Evolutionary conservation across 2,113 vertebrate species (phyloP).

Genomic region (Myotis davidii): DNA sequence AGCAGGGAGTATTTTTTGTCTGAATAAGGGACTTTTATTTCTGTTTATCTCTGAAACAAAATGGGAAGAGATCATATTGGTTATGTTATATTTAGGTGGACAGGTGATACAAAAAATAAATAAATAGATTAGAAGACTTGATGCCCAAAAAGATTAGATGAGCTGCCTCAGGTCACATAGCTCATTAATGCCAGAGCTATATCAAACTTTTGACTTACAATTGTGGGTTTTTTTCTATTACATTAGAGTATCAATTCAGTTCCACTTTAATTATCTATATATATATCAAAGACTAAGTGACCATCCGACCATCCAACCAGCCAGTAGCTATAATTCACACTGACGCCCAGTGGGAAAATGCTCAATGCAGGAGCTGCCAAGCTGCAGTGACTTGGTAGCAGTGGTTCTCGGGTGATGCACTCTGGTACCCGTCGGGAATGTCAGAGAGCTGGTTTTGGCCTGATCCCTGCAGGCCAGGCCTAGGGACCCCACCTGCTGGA

Average conservation of each 20-base stretch:
- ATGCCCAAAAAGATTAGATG: not conserved
- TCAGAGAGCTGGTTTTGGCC: too few species aligned
- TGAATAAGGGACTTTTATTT: conserved; percentile 3
- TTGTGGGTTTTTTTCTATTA: not conserved
- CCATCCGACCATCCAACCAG: too few species aligned
- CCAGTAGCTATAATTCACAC: too few species aligned
- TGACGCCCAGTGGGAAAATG: too few species aligned
- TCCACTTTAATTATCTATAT: not conserved
- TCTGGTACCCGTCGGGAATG: too few species aligned
- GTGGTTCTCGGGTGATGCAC: too few species aligned
- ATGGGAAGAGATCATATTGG: not conserved
- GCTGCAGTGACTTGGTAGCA: too few species aligned
- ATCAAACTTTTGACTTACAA: not conserved
- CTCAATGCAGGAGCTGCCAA: too few species aligned
- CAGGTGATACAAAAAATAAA: not conserved
- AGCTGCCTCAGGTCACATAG: conserved; percentile 3
- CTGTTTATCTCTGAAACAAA: conserved; percentile 23
- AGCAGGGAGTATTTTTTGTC: conserved; percentile 4
- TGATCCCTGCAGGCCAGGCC: too few species aligned
- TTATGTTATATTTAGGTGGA: conserved; percentile 31
- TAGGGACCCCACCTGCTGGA: too few species aligned
- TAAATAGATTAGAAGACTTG: not conserved
- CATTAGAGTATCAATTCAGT: not conserved
- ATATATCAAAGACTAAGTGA: too few species aligned
- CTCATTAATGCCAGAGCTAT: not conserved